phyloP scores from a whole-genome alignment of 2,797 vertebrate genomes.

The Cynopterus sphinx region DNA sequence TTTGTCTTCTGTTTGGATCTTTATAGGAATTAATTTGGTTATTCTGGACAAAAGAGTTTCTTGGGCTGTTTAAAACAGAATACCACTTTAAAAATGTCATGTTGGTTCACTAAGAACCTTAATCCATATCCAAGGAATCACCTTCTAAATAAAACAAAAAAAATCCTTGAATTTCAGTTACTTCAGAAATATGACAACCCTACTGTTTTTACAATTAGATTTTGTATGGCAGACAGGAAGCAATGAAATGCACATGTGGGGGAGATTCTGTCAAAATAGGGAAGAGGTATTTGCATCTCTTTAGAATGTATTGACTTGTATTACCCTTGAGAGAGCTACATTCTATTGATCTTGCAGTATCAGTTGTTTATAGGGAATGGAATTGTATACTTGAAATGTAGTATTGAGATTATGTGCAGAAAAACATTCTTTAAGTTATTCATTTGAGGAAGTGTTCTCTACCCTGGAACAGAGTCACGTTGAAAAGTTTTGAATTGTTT shows the following conservation, averaged over 20 bases:
- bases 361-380: constrained; percentile 51
- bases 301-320: constrained; percentile 43
- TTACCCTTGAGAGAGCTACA: constrained; percentile 40
- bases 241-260: background rate
- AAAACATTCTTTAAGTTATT: constrained; percentile 47
- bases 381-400: constrained; percentile 37
- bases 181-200: constrained; percentile 21
- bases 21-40: constrained; percentile 40
- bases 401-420: background rate
- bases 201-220: constrained; percentile 66
- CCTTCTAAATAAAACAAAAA: constrained; percentile 46
- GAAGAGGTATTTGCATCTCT: constrained; percentile 14
- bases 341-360: constrained; percentile 45
- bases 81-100: constrained; percentile 48
- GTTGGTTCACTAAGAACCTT: constrained; percentile 55
- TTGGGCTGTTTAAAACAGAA: constrained; percentile 57
- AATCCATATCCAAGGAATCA: constrained; percentile 45
- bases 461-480: background rate
- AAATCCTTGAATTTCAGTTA: constrained; percentile 37
- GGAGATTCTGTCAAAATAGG: constrained; percentile 41
- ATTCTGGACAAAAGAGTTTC: constrained; percentile 26
- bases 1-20: constrained; percentile 54
- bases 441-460: constrained; percentile 33
- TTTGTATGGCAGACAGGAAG: constrained; percentile 61
- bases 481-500: constrained; percentile 29